These are phyloP conservation scores for Micropterix aruncella DNA, from an alignment of 2,888 invertebrate genomes.

Conservation along the genomic window DNA sequence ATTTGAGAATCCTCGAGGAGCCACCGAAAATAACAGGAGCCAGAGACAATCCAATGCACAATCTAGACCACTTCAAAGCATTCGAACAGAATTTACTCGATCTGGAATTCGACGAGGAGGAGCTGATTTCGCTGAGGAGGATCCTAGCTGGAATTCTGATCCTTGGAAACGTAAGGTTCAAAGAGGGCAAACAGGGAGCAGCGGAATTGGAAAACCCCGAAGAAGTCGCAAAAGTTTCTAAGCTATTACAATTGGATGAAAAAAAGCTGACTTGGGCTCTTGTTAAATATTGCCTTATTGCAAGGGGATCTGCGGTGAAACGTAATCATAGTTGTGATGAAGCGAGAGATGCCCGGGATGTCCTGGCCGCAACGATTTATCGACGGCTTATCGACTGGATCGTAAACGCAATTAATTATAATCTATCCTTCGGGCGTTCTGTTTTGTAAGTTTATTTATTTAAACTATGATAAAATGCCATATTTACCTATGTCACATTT, in stretches of 20 bases:
- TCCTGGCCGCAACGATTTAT: constrained; percentile 73
- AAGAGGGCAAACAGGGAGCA: constrained; percentile 45
- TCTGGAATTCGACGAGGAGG: constrained; percentile 58
- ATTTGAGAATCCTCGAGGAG: constrained; percentile 50
- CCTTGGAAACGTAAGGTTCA: constrained; percentile 68
- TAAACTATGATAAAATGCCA: neutral
- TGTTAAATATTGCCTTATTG: constrained; percentile 72
- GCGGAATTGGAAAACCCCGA: constrained; percentile 63
- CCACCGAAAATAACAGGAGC: constrained; percentile 41
- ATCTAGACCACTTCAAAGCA: constrained; percentile 47
- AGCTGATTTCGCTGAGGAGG: constrained; percentile 55
- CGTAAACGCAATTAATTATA: constrained; percentile 71
- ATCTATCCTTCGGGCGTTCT: constrained; percentile 68
- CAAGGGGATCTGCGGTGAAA: constrained; percentile 54
- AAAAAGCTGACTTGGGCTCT: constrained; percentile 77
- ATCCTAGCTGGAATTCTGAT: constrained; percentile 61
- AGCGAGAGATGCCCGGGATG: constrained; percentile 72
- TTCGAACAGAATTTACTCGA: constrained; percentile 47
- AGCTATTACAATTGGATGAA: constrained; percentile 61
- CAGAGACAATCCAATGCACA: constrained; percentile 49
- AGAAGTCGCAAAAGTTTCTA: constrained; percentile 55
- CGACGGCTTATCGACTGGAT: constrained; percentile 80
- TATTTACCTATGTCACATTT: too few relatives aligned
- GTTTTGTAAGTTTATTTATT: constrained; percentile 58
- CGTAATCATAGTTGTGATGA: constrained; percentile 62